These are phyloP conservation scores for Semnopithecus entellus DNA, from an alignment of 2,113 vertebrate species.

Conservation along the genomic window DNA sequence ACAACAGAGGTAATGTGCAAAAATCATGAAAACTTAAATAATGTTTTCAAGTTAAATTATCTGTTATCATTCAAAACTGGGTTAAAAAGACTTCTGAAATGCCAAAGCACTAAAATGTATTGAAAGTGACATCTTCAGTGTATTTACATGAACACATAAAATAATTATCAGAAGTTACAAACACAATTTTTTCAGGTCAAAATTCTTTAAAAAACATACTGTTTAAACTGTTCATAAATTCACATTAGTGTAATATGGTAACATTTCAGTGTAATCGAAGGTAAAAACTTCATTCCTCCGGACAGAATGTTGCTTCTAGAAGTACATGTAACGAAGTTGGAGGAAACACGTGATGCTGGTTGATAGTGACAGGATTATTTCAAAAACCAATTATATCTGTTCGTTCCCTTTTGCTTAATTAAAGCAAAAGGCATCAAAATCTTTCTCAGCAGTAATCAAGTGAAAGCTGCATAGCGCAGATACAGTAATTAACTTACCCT, in stretches of 20 bases:
- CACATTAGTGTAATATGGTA: slow-evolving; percentile 30
- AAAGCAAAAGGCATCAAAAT: slow-evolving; percentile 91
- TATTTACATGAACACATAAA: background rate
- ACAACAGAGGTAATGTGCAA: background rate
- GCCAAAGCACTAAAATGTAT: background rate
- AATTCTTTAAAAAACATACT: background rate
- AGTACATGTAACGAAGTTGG: slow-evolving; percentile 73
- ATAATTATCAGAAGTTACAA: background rate
- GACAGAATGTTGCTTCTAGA: slow-evolving; percentile 67
- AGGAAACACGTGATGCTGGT: slow-evolving; percentile 71
- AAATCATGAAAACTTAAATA: background rate
- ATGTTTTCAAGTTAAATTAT: background rate
- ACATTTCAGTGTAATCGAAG: slow-evolving; percentile 48
- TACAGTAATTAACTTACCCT: slow-evolving; percentile 94
- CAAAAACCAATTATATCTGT: slow-evolving; percentile 90
- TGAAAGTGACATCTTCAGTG: background rate
- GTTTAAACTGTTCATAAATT: background rate
- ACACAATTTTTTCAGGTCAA: background rate
- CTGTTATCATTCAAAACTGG: background rate
- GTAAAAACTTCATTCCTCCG: slow-evolving; percentile 67
- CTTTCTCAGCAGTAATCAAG: slow-evolving; percentile 91
- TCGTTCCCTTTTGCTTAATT: slow-evolving; percentile 95
- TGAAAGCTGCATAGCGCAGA: slow-evolving; percentile 92
- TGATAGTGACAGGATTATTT: slow-evolving; percentile 85
- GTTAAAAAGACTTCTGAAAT: background rate